Percentiles rank a stretch among this genome's conserved stretches.
phyloP scores from a whole-genome alignment of 1,140 invertebrate species.

The Saccostrea cuccullata region DNA sequence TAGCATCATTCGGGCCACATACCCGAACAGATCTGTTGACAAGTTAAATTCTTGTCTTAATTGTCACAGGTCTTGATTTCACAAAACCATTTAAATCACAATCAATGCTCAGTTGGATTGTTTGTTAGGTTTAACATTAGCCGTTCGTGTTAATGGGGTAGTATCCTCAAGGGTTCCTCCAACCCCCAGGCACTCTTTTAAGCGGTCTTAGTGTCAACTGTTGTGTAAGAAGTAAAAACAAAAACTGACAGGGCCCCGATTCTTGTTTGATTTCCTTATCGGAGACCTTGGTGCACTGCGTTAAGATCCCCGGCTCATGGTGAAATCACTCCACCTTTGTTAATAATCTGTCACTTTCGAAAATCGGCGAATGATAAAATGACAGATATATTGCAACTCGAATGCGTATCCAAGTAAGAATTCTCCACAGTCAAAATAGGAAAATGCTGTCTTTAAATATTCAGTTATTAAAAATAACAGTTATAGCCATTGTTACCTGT shows the following conservation, averaged over 20 bases:
- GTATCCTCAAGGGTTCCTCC: neutral
- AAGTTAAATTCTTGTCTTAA: neutral
- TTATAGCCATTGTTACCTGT: neutral
- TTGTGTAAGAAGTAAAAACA: neutral
- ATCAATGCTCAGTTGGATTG: neutral
- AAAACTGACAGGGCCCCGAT: neutral
- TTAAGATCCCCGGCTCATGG: neutral
- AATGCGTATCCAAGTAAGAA: neutral
- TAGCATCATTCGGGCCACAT: neutral
- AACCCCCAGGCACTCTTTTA: neutral
- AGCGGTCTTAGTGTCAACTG: neutral
- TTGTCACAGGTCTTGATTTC: constrained; percentile 5
- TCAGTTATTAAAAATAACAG: neutral
- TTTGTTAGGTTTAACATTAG: constrained; percentile 13
- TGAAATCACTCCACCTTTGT: neutral
- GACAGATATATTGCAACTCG: constrained; percentile 11
- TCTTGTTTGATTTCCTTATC: neutral
- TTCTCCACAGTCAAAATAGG: neutral
- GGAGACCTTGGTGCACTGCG: neutral
- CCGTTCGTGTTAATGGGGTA: neutral
- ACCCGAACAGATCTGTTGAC: neutral
- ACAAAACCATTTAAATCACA: constrained; percentile 10
- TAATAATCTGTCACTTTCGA: constrained; percentile 14
- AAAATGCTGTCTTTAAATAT: too few relatives aligned
- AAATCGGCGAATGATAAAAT: constrained; percentile 4